Evolutionary conservation across 2,797 vertebrate species (phyloP).

Genomic region (Amphiprion clarkii): DNA sequence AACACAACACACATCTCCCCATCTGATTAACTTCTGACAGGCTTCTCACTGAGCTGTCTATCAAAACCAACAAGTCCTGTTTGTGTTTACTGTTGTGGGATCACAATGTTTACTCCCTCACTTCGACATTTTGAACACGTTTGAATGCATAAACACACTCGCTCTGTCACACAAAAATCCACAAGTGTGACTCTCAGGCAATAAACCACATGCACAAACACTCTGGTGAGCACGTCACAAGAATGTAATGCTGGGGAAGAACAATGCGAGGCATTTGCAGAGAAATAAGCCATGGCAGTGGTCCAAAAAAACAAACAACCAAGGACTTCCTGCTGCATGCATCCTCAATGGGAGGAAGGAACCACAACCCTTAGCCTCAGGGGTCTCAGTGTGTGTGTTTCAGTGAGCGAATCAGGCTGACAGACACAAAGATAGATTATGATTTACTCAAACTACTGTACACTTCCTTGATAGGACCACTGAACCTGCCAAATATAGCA

Average conservation of each 20-base stretch:
- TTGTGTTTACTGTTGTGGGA: not conserved
- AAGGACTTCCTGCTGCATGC: slow-evolving; percentile 78
- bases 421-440: slow-evolving; percentile 1
- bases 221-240: slow-evolving; percentile 36
- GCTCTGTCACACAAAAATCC: not conserved
- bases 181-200: slow-evolving; percentile 26
- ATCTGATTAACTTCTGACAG: slow-evolving; percentile 16
- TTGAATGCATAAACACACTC: slow-evolving; percentile 7
- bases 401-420: not conserved
- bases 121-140: slow-evolving; percentile 15
- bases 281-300: slow-evolving; percentile 65
- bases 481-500: not conserved
- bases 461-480: not conserved
- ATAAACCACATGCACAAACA: slow-evolving; percentile 41
- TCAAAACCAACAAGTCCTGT: slow-evolving; percentile 9
- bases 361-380: slow-evolving; percentile 62
- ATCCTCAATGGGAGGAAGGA: slow-evolving; percentile 75
- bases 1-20: slow-evolving; percentile 3
- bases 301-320: slow-evolving; percentile 79
- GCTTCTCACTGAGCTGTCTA: slow-evolving; percentile 2
- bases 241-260: slow-evolving; percentile 63
- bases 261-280: slow-evolving; percentile 76
- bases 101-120: slow-evolving; percentile 24
- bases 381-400: slow-evolving; percentile 17
- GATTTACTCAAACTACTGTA: slow-evolving; percentile 6